Conservation (phyloP, 53 echinoderm and acorn worm species). For the Paracentrotus lividus region DNA sequence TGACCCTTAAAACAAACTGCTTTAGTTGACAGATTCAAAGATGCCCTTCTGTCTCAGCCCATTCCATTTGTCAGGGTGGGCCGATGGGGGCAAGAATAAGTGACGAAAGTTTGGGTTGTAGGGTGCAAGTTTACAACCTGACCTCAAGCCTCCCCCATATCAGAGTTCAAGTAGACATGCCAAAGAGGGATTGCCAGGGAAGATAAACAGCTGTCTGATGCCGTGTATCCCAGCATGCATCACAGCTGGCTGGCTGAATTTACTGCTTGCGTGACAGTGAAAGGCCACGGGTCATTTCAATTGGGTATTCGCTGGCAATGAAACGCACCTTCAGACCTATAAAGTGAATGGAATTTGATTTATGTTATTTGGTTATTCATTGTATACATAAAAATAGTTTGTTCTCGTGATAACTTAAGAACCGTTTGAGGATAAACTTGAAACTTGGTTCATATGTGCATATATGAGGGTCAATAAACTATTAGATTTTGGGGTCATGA, state of each 20-base stretch:
- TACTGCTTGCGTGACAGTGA: conserved; percentile 31
- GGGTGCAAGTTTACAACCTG: conserved; percentile 59
- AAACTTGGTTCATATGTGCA: too few species aligned
- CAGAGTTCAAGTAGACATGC: conserved; percentile 64
- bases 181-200: conserved; percentile 56
- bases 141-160: conserved; percentile 21
- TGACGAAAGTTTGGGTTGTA: conserved; percentile 65
- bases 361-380: too few species aligned
- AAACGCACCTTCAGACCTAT: not conserved
- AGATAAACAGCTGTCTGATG: conserved; percentile 67
- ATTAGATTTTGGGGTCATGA: too few species aligned
- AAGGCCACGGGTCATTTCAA: conserved; percentile 43
- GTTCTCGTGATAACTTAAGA: too few species aligned
- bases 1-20: conserved; percentile 30
- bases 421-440: too few species aligned
- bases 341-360: conserved; percentile 30
- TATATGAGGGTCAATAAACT: too few species aligned
- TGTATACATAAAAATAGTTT: too few species aligned
- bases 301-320: not conserved
- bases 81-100: conserved; percentile 44
- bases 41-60: conserved; percentile 10
- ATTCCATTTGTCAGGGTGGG: conserved; percentile 34
- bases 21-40: conserved; percentile 37
- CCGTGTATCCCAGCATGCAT: conserved; percentile 61
- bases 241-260: conserved; percentile 1